Conservation (phyloP, 2,113 vertebrate species). For the Cranoglanis bouderius region DNA sequence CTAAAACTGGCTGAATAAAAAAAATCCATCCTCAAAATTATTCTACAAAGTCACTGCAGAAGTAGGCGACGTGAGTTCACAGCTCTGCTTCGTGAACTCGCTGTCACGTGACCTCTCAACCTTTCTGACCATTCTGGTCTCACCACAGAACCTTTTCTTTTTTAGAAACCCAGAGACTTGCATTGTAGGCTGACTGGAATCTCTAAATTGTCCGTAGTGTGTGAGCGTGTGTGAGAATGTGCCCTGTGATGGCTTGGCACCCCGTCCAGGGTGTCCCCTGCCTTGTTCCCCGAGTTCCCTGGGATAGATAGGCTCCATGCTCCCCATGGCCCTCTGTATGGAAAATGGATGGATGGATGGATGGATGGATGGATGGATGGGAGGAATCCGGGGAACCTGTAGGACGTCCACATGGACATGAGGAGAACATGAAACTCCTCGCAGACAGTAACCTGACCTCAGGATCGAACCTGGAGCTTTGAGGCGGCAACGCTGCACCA, state of each 20-base stretch:
- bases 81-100: neutral
- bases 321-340: too few relatives aligned
- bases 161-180: neutral
- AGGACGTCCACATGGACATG: too few relatives aligned
- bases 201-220: too few relatives aligned
- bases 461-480: neutral
- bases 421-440: neutral
- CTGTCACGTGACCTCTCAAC: conserved; percentile 3
- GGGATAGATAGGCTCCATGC: too few relatives aligned
- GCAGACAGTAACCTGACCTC: neutral
- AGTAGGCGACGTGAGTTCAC: neutral
- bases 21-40: neutral
- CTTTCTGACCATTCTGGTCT: neutral
- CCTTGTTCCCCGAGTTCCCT: too few relatives aligned
- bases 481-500: neutral
- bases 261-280: too few relatives aligned
- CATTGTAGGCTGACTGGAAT: too few relatives aligned
- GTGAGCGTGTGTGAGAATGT: too few relatives aligned
- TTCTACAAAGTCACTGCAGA: neutral
- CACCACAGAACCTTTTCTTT: neutral
- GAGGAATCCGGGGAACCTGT: too few relatives aligned
- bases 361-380: too few relatives aligned
- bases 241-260: too few relatives aligned
- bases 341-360: too few relatives aligned
- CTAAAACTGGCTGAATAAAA: neutral